phyloP scores from a whole-genome alignment of 2,888 invertebrate genomes.

The Drosophila pseudotakahashii region DNA sequence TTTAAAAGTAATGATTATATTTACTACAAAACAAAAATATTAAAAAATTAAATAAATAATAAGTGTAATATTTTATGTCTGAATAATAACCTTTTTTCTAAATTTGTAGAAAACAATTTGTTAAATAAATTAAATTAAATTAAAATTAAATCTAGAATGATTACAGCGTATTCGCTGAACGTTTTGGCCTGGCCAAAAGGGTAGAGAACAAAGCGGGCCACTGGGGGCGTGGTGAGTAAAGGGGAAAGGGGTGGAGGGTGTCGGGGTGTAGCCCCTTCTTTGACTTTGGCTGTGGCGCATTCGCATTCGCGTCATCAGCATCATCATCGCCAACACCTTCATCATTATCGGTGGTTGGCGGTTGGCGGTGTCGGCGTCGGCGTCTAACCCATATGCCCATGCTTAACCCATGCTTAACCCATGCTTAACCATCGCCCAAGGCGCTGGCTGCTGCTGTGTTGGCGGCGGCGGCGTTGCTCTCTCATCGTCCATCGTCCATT shows the following conservation, averaged over 20 bases:
- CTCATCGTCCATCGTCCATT: constrained; percentile 46
- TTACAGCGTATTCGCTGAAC: not conserved
- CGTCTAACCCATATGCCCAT: constrained; percentile 13
- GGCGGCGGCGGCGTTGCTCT: constrained; percentile 55
- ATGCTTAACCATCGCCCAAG: constrained; percentile 13
- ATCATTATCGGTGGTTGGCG: constrained; percentile 73
- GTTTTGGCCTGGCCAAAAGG: not conserved
- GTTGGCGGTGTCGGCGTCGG: constrained; percentile 12
- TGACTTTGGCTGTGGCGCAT: constrained; percentile 16
- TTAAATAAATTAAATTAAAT: no score
- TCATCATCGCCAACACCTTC: constrained; percentile 70
- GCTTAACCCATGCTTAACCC: constrained; percentile 8
- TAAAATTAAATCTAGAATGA: no score
- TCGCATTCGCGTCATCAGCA: constrained; percentile 52
- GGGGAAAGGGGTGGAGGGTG: not conserved
- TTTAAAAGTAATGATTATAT: no score
- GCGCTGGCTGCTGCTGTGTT: constrained; percentile 59
- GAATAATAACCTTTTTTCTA: no score
- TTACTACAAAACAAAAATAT: no score
- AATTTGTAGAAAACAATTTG: no score
- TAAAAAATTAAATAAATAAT: no score
- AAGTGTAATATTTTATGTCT: no score
- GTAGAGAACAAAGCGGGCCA: not conserved
- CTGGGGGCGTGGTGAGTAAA: constrained; percentile 5
- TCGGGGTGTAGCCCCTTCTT: constrained; percentile 12